A percentile compares a stretch with the other conserved stretches of the same genome.
Conservation (phyloP, 2,888 invertebrate species). For the Peribatodes rhomboidaria region DNA sequence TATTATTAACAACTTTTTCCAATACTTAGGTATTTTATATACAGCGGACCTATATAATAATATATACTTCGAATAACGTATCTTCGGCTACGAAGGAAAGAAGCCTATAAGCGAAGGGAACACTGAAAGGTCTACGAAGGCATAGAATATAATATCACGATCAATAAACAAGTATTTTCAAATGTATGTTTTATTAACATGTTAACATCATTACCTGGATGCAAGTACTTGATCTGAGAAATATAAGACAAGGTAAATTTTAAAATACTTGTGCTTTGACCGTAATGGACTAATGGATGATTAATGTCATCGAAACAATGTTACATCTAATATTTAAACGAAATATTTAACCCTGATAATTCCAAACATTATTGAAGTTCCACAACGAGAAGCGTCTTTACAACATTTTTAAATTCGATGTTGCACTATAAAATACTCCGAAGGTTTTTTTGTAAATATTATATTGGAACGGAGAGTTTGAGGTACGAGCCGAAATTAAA, state of each 20-base stretch:
- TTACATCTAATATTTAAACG: conserved; percentile 69
- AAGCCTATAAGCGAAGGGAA: conserved; percentile 75
- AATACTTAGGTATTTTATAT: conserved; percentile 76
- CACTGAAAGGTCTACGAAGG: conserved; percentile 65
- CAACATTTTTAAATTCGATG: conserved; percentile 84
- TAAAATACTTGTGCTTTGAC: conserved; percentile 9
- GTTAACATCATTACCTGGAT: no score
- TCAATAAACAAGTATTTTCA: background rate
- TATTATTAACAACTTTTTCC: conserved; percentile 78
- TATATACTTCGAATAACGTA: conserved; percentile 40
- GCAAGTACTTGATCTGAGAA: background rate
- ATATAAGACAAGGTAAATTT: background rate
- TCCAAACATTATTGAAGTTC: conserved; percentile 80
- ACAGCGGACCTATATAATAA: conserved; percentile 50
- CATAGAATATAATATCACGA: conserved; percentile 42
- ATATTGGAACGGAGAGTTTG: conserved; percentile 11
- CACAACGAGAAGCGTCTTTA: conserved; percentile 79
- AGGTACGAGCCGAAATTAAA: conserved; percentile 10
- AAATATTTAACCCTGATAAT: conserved; percentile 84
- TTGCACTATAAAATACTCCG: conserved; percentile 71
- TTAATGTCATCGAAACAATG: conserved; percentile 53
- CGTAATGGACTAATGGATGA: conserved; percentile 6
- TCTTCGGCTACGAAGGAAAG: conserved; percentile 68
- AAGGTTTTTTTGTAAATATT: conserved; percentile 69
- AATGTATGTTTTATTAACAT: background rate